Evolutionary conservation across 64 coral and sea anemone species (phyloP).

Genomic region (Hydrozoanthus tunicans): DNA sequence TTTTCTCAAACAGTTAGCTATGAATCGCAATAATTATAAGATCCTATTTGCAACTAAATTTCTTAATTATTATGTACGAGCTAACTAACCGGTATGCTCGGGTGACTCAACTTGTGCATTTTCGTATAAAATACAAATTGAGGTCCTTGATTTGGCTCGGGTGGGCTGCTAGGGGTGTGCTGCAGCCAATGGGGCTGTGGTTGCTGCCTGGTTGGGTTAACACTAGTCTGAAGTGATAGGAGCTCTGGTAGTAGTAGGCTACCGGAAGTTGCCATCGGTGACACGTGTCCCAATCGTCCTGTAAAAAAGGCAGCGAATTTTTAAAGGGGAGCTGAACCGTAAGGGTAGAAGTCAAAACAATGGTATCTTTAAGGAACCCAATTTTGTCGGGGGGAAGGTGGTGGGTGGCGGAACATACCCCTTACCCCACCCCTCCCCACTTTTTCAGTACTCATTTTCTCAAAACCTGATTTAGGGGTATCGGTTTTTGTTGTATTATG

Average conservation of each 20-base stretch:
- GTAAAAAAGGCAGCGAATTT: neutral
- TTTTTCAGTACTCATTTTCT: no score
- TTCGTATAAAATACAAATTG: slow-evolving; percentile 37
- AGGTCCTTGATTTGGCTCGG: slow-evolving; percentile 24
- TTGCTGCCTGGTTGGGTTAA: neutral
- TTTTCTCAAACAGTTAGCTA: neutral
- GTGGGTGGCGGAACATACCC: no score
- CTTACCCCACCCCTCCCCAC: no score
- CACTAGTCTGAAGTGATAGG: slow-evolving; percentile 30
- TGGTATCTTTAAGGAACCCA: no score
- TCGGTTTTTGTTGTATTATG: no score
- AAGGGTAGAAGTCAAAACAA: no score
- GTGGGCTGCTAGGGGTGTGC: neutral
- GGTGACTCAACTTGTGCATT: neutral
- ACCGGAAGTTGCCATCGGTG: slow-evolving; percentile 43
- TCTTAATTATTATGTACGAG: slow-evolving; percentile 24
- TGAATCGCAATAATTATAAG: neutral
- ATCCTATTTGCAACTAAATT: slow-evolving; percentile 24
- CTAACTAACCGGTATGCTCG: neutral
- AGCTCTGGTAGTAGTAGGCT: slow-evolving; percentile 38
- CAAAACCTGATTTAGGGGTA: no score
- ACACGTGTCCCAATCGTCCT: slow-evolving; percentile 36
- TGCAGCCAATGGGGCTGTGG: slow-evolving; percentile 32
- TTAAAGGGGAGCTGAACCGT: no score
- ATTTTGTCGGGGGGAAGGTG: no score